Conservation (phyloP, 2,113 vertebrate genomes). For the Pogona vitticeps region DNA sequence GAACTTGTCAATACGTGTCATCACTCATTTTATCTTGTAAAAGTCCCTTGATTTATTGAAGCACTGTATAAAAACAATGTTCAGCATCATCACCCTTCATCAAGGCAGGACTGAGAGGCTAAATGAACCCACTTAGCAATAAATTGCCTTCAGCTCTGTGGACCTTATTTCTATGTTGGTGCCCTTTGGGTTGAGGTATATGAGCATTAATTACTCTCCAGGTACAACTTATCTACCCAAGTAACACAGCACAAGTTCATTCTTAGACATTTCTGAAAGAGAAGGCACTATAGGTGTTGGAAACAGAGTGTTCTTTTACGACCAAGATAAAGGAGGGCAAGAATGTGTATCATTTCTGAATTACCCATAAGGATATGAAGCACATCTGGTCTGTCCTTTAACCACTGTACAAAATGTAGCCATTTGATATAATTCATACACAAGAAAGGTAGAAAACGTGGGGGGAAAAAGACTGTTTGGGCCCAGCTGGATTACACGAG, state of each 20-base stretch:
- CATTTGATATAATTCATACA: constrained; percentile 45
- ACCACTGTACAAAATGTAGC: constrained; percentile 68
- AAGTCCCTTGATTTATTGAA: not conserved
- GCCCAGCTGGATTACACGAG: constrained; percentile 81
- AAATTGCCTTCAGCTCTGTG: not conserved
- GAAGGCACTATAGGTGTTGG: not conserved
- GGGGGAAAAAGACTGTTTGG: constrained; percentile 31
- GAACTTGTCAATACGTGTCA: not conserved
- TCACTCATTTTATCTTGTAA: not conserved
- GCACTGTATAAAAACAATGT: not conserved
- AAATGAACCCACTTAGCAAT: not conserved
- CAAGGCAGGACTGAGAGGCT: not conserved
- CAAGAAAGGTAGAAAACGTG: constrained; percentile 34
- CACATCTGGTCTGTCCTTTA: constrained; percentile 19
- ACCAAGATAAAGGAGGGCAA: not conserved
- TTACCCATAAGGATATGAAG: not conserved
- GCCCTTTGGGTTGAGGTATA: not conserved
- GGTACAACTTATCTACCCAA: not conserved
- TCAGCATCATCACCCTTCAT: not conserved
- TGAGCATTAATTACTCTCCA: not conserved
- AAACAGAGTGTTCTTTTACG: constrained; percentile 14
- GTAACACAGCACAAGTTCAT: not conserved
- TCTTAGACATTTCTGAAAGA: not conserved
- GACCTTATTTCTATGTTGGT: not conserved
- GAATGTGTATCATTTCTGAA: not conserved